Evolutionary conservation across 2,888 invertebrate genomes (phyloP).

Genomic region (Disparrhopalites patrizii): DNA sequence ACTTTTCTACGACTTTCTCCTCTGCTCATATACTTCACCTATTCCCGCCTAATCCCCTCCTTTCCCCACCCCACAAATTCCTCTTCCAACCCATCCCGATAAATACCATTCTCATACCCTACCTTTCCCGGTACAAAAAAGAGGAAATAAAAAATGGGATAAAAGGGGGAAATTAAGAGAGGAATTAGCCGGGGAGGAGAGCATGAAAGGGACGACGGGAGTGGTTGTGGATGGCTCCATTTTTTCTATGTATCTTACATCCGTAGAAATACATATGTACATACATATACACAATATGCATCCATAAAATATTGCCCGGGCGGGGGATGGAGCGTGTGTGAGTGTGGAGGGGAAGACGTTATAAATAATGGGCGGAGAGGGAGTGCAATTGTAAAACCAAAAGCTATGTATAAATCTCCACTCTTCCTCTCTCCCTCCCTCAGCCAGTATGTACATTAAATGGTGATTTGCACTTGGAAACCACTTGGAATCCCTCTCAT

Average conservation of each 20-base stretch:
- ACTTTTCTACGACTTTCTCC: no score
- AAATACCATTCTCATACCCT: no score
- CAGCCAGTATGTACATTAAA: no score
- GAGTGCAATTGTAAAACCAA: constrained; percentile 15
- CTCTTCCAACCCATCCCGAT: neutral
- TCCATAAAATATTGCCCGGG: no score
- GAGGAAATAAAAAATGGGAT: no score
- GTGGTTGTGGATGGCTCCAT: neutral
- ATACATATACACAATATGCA: no score
- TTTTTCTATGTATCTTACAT: no score
- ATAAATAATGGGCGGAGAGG: neutral
- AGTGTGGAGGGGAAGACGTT: neutral
- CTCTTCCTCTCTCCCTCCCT: no score
- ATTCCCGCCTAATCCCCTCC: no score
- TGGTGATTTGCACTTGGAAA: constrained; percentile 23
- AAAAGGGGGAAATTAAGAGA: constrained; percentile 20
- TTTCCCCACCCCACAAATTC: neutral
- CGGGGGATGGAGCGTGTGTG: neutral
- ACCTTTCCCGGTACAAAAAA: no score
- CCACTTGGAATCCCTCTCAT: constrained; percentile 34
- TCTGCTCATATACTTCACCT: no score
- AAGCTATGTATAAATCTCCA: constrained; percentile 28
- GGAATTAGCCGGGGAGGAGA: neutral
- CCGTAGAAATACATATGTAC: no score
- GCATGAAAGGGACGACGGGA: constrained; percentile 3